Percentiles rank a stretch among this genome's conserved stretches.
These are phyloP conservation scores for Ranitomeya variabilis DNA, from an alignment of 2,113 vertebrate genomes.

Conservation along the genomic window DNA sequence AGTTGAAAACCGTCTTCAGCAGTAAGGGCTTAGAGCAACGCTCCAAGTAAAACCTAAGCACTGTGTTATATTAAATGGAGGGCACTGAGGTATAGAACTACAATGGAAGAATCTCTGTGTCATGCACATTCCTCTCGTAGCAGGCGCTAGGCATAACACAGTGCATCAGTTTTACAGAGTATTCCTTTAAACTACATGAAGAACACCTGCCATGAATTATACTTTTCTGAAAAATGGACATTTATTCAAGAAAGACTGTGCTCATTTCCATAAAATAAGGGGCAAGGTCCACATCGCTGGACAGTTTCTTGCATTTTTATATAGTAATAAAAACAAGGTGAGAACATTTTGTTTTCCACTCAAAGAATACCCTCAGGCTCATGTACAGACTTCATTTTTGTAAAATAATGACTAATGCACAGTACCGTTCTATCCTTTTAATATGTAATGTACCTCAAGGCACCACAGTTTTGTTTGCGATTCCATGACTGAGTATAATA, in stretches of 20 bases:
- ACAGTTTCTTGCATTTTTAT: neutral
- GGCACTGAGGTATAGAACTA: no score
- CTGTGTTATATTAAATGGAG: no score
- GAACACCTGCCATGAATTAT: neutral
- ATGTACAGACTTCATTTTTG: conserved; percentile 10
- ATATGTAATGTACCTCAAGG: conserved; percentile 14
- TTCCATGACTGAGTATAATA: neutral
- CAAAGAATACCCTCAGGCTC: conserved; percentile 1
- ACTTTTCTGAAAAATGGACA: neutral
- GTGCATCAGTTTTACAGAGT: neutral
- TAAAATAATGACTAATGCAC: conserved; percentile 22
- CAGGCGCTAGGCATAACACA: neutral
- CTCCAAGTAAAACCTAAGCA: no score
- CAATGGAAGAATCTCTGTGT: no score
- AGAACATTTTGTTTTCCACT: conserved; percentile 29
- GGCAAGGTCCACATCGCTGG: neutral
- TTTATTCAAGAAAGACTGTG: neutral
- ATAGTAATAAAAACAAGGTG: conserved; percentile 17
- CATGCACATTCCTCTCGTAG: neutral
- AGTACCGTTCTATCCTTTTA: neutral
- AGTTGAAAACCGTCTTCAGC: no score
- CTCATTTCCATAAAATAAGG: neutral
- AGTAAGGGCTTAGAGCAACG: no score
- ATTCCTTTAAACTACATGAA: neutral
- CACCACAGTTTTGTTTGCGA: neutral